Evolutionary conservation across 2,888 invertebrate genomes (phyloP), one percentile per base, ranked within the genome.

Genomic region (Apodemia mormo): DNA sequence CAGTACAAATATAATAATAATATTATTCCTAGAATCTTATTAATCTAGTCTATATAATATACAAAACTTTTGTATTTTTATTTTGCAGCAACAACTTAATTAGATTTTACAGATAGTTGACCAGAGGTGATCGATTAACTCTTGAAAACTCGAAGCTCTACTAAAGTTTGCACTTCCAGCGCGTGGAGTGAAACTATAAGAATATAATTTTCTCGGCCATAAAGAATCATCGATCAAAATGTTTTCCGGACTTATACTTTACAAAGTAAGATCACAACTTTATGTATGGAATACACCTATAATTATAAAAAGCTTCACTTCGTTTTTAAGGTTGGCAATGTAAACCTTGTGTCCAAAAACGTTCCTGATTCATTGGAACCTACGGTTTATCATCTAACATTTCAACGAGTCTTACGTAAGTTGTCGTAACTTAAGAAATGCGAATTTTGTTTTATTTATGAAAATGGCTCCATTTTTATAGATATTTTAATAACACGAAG

Each of bases 211-310:
- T 82, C 81, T 77, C 78, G 76, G 77, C 79, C 76, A 76, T 77
- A 80, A 81, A 81, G 84, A 85, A 83, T 83, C 86, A 90, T 90
- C 87, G 84, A 90, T 90, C 89, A 90, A 84, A 86, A 83, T 85
- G 84, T 85, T 84, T 73, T 69, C 73, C 70, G 71, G 68, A 71
- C 68, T 71, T 65, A 74, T 67, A 71, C 70, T 68, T 72, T 71
- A 72, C 68, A 71, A 68, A 65, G 65, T 68, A 54, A 52, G 65
- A 45, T 45, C 45, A 43, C 22, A 61, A 61, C 58, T 67, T 67
- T 4, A 58, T 56, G 37, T 67, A 12, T 14, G 12, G 12, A 4
- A 2, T 45, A 45, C 12, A 45, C 1, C 12, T 12, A 12, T 45
- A 45, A 45, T 45, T 45, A 12, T 12, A 45, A 14, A 12, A 45